Base-by-base conservation (phyloP, 2,113 vertebrate genomes). In the Strix uralensis region DNA sequence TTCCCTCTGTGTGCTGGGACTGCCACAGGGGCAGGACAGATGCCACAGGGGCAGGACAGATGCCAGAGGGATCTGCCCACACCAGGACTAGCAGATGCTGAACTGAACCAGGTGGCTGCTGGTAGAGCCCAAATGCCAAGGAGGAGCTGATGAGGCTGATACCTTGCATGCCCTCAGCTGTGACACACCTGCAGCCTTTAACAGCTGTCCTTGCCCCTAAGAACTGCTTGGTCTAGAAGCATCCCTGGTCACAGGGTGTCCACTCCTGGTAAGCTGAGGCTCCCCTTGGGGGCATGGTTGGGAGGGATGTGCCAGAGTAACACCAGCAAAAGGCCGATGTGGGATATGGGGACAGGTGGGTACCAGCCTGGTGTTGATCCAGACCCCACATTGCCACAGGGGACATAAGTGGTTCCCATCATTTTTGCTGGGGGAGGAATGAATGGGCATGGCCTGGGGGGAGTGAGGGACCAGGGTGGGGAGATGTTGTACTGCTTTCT, bases 221-320 rank as follows among this genome's bases (percentile, higher is more conserved):
- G 19, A 23, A 2, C 6, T 69, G 5, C 2, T 42, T 10, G 19
- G 11, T 13, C 7, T 29, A 11, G 15, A 46, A 77, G 7, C 1
- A 5, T 42, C 7, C 2, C 23, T 13, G 58, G 6, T 13, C 4
- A 7, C 3, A 7, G 6, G 0, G 25, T 29, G 52, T 55, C 7
- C 10, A 54, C 11, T 62, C 11, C 58, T 26, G 36, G 40, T n/a
- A 42, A 66, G 30, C 42, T 75, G 54, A 22, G 63, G 57, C 10
- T 12, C 12, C 14, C 15, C 15, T 5, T 16, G 16, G 25, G 23
- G 74, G 3, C 3, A 7, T 1, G 14, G 51, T 3, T 42, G 46
- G 34, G 51, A 49, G 38, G 36, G 34, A 13, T 11, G 21, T 15
- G 26, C 9, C 12, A 21, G 42, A 17, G 22, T 32, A 17, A 11